Conservation (phyloP, 2,888 invertebrate genomes). For the Cheiracanthium punctorium region DNA sequence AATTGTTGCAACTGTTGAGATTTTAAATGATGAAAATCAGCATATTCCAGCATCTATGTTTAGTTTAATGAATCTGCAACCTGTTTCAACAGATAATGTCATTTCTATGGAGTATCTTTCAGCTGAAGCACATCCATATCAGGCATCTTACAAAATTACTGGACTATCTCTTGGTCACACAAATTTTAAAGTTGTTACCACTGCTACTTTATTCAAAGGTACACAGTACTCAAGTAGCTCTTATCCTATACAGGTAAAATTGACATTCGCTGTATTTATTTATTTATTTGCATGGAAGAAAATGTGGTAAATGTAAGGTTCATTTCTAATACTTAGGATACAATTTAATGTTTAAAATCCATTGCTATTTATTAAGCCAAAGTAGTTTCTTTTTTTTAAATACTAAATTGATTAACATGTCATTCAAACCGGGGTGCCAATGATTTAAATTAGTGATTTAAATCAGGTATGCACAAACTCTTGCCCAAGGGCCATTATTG, state of each 20-base stretch:
- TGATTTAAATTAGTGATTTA: no score
- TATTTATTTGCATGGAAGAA: background rate
- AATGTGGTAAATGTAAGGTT: no score
- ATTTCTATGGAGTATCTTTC: constrained; percentile 75
- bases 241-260: constrained; percentile 77
- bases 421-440: no score
- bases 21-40: constrained; percentile 75
- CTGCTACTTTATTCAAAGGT: constrained; percentile 49
- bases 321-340: no score
- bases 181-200: constrained; percentile 55
- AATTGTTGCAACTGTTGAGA: constrained; percentile 75
- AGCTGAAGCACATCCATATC: constrained; percentile 66
- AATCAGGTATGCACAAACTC: no score
- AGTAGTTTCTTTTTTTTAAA: no score
- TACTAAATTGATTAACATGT: no score
- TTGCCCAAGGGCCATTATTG: no score
- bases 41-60: constrained; percentile 76
- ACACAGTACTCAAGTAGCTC: constrained; percentile 73
- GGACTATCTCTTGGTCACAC: constrained; percentile 63
- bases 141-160: constrained; percentile 58
- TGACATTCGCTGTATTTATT: constrained; percentile 43
- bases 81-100: constrained; percentile 75
- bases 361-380: no score
- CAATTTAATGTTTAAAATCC: no score
- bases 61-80: constrained; percentile 76